A percentile compares a stretch with the other conserved stretches of the same genome.
phyloP scores from a whole-genome alignment of 2,113 vertebrate genomes.

The Alethe castanea region DNA sequence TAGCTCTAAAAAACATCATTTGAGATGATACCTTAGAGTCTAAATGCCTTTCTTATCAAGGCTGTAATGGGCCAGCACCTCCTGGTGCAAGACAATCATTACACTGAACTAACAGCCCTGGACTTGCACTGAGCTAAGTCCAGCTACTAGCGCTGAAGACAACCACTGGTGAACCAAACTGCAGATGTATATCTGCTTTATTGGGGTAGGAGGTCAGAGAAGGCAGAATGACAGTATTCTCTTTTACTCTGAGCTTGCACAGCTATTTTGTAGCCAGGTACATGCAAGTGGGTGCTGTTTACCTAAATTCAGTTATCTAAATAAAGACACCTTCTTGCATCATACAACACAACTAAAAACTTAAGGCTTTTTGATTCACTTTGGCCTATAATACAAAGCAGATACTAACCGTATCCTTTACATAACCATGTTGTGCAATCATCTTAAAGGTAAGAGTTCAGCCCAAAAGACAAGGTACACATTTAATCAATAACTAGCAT shows the following conservation, averaged over 20 bases:
- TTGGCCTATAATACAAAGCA: neutral
- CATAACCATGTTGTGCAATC: neutral
- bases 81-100: neutral
- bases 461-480: conserved; percentile 17
- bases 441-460: neutral
- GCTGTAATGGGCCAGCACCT: neutral
- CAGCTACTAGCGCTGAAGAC: neutral
- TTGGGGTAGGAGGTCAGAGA: neutral
- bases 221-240: neutral
- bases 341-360: neutral
- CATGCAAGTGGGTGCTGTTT: neutral
- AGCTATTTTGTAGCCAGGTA: neutral
- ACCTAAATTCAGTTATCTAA: neutral
- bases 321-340: neutral
- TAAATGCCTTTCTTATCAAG: neutral
- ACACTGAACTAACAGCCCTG: neutral
- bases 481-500: conserved; percentile 30
- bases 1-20: neutral
- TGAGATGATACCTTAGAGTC: neutral
- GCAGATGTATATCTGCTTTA: neutral
- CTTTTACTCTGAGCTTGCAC: neutral
- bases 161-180: neutral
- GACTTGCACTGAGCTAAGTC: neutral
- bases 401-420: neutral
- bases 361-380: neutral